phyloP scores from a whole-genome alignment of 2,888 invertebrate species.

The Amblyjoppa proteus region DNA sequence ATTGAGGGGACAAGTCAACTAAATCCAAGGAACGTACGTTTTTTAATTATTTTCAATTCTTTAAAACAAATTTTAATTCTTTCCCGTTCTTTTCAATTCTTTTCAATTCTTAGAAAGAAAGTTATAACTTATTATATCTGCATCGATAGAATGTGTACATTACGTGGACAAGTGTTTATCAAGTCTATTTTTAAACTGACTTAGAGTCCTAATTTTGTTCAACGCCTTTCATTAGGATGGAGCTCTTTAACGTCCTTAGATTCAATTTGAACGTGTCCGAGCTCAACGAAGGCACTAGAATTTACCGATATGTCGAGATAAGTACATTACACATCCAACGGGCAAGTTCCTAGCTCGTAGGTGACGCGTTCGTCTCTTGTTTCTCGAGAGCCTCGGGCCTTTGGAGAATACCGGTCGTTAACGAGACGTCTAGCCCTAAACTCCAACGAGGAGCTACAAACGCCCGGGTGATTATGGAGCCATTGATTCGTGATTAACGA shows the following conservation, averaged over 20 bases:
- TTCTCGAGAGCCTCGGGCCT: slow-evolving; percentile 18
- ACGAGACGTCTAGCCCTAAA: slow-evolving; percentile 38
- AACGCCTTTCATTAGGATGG: not conserved
- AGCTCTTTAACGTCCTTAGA: not conserved
- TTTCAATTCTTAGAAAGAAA: too few relatives aligned
- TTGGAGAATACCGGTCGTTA: slow-evolving; percentile 61
- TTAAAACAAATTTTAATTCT: too few relatives aligned
- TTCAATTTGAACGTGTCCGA: not conserved
- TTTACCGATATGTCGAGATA: slow-evolving; percentile 7
- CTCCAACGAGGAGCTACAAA: slow-evolving; percentile 44
- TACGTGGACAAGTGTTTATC: too few relatives aligned
- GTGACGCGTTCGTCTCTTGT: slow-evolving; percentile 19
- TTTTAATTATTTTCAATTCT: not conserved
- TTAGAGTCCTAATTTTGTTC: too few relatives aligned
- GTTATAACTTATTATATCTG: too few relatives aligned
- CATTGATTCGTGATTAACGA: slow-evolving; percentile 69
- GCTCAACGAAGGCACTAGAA: not conserved
- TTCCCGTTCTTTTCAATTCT: too few relatives aligned
- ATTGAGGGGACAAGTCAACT: not conserved
- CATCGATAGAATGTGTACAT: too few relatives aligned
- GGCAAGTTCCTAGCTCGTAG: slow-evolving; percentile 34
- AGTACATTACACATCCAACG: not conserved
- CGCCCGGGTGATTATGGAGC: slow-evolving; percentile 64
- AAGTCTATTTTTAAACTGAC: too few relatives aligned
- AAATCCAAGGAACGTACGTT: too few relatives aligned